Evolutionary conservation across 1,140 invertebrate genomes (phyloP), one percentile per base, ranked within the genome.

Genomic region (Helicoverpa armigera): DNA sequence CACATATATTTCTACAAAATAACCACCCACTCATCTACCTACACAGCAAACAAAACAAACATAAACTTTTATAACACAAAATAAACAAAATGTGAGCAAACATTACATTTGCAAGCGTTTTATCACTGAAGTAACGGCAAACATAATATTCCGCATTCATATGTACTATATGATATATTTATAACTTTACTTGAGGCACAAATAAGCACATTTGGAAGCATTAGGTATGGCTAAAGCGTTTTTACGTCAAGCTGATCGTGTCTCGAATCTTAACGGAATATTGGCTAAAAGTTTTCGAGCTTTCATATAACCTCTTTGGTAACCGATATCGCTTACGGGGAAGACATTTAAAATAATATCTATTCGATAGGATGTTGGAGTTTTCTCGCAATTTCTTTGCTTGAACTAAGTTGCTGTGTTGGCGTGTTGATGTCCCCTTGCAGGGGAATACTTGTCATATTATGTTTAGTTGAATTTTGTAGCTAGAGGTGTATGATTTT

Each of bases 161-260:
- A 74, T 60, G 53, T 53, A 85, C 63, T 16, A n/a, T 56, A 75
- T 74, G 65, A 74, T 67, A 77, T 70, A 76, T 74, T 72, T 78
- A 82, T 83, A 79, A 85, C 82, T 79, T 70, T 29, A 61, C 29
- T 75, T 75, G 70, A 84, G 74, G 35, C 80, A 81, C 61, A 84
- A 91, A 89, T 89, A 79, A 86, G 83, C 83, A 87, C 89, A 85
- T 91, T 91, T 87, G 75, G 78, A 89, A 86, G 85, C 87, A 86
- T 88, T 79, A 83, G 78, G 74, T 84, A 77, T 73, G 85, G 82
- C 83, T 85, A 86, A 81, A 74, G 75, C 79, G 80, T 88, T 91
- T 89, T 88, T 91, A 89, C 87, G 69, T 83, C 84, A 67, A 86
- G 72, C 76, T 72, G 80, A 76, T 86, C 87, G 87, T 88, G 88